Evolutionary conservation across 2,797 vertebrate genomes (phyloP).

Genomic region (Gadopsis bispinosus): DNA sequence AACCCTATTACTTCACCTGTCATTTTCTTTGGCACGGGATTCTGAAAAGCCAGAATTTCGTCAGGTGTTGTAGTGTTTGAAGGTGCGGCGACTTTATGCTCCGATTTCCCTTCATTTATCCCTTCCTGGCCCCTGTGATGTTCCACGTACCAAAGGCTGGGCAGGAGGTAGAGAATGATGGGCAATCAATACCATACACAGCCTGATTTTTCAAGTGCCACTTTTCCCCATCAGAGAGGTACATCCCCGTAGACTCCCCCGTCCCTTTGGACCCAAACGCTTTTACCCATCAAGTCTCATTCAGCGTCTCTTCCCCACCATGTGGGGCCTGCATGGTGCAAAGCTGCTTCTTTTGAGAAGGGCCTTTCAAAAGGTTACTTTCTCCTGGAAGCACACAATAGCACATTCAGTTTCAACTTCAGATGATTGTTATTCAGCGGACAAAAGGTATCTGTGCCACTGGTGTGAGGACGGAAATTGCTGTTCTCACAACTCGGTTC

Average conservation of each 20-base stretch:
- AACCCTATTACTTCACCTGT: conserved; percentile 1
- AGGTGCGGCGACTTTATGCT: conserved; percentile 26
- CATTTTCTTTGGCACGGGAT: conserved; percentile 5
- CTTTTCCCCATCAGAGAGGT: conserved; percentile 64
- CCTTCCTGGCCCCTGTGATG: conserved; percentile 44
- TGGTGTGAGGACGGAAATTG: conserved; percentile 33
- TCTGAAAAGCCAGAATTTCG: conserved; percentile 26
- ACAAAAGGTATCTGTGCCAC: conserved; percentile 27
- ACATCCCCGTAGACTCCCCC: conserved; percentile 27
- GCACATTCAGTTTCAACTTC: conserved; percentile 38
- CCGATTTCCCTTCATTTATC: conserved; percentile 46
- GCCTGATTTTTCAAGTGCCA: conserved; percentile 60
- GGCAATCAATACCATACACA: conserved; percentile 61
- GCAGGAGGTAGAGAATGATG: conserved; percentile 50
- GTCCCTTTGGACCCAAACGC: conserved; percentile 44
- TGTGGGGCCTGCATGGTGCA: conserved; percentile 7
- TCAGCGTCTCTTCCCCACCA: conserved; percentile 42
- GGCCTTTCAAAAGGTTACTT: conserved; percentile 52
- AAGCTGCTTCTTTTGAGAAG: conserved; percentile 34
- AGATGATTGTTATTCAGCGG: conserved; percentile 50
- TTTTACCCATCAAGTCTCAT: conserved; percentile 56
- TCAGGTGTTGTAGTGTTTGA: conserved; percentile 32
- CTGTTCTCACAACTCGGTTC: conserved; percentile 18
- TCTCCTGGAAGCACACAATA: conserved; percentile 45
- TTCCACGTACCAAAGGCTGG: conserved; percentile 38